Base-by-base conservation (phyloP, 2,888 invertebrate genomes). In the Drosophila niveifrons region DNA sequence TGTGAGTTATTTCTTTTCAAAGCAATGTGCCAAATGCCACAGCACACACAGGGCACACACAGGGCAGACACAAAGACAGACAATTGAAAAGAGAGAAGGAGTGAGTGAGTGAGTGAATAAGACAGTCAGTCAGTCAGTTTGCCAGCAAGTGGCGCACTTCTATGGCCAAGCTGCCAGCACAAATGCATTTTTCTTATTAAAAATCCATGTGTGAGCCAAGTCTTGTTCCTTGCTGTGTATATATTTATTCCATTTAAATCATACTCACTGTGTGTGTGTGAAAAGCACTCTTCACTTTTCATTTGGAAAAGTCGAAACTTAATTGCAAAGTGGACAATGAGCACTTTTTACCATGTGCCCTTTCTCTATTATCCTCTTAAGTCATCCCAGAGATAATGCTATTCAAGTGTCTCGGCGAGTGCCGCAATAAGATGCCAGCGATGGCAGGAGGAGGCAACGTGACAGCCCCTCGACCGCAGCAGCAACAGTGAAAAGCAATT, bases 401-500 rank as follows among this genome's bases (percentile, higher is more conserved):
- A 53, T 72, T 76, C 51, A 53, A 43, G 47, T 23, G 39, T 23
- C 23, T 23, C 59, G 17, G 23, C 48, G 29, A 56, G 28, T 52
- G 43, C 15, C 15, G n/a, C 15, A 36, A 43, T 13, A 59, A 29
- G 44, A 13, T 7, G 39, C 15, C 3, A 13, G 13, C 8, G 39
- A 8, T 2, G 8, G 39, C 8, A 7, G 39, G 39, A 41, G 34
- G 28, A 51, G 41, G 15, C 34, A 44, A 62, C 47, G 58, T 53
- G 77, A 59, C 55, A 58, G 46, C 36, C 68, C 58, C 51, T 66
- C 70, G 59, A 83, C 87, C 84, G 65, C 79, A 84, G 65, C 79
- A 84, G 64, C 31, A 69, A 82, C 85, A 83, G 74, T 69, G 85
- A 87, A 83, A 87, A 69, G 68, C 88, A 83, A 83, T 83, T 87